Evolutionary conservation across 2,888 invertebrate species (phyloP), one percentile per base, ranked within the genome.

Genomic region (Andrena flavipes): DNA sequence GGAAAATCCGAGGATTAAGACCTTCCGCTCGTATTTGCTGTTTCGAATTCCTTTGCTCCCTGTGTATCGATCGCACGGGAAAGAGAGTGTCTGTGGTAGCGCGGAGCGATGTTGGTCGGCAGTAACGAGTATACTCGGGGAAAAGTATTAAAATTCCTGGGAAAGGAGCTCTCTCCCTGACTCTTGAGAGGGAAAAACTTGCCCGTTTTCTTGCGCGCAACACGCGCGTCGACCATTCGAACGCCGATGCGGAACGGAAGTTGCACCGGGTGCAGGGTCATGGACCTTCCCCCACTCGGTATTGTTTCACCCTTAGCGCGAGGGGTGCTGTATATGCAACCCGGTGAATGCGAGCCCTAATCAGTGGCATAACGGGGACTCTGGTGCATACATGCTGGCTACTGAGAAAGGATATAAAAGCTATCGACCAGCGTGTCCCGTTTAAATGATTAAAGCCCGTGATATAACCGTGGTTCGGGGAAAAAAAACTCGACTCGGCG

Each of bases 251-350:
- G 69, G 83, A 84, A 80, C 76, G 84, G 81, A 67, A 82, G 82
- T 87, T 84, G 72, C 67, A 76, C 68, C 72, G 82, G 82, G 76
- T 81, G 79, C 84, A 82, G 84, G 87, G 84, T 87, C 85, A 79
- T 84, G 84, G 78, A 87, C 87, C 85, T 85, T 83, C 83, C 78
- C 81, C 79, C 85, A 68, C 81, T 74, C 63, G 70, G 30, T n/a
- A 48, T 65, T 68, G 76, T 78, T 82, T 79, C 75, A 79, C 80
- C 80, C 87, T 69, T 60, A 49, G n/a, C 62, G 62, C 56, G 51
- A 23, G 77, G 73, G 65, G 60, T 49, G 71, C 68, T 64, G 16
- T 65, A 64, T 76, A 51, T 69, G 77, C 73, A 79, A 77, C 72
- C n/a, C 72, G 80, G 63, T 82, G 82, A 84, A 80, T 87, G 79